Percentiles rank a stretch among this genome's conserved stretches.
phyloP scores from a whole-genome alignment of 2,888 invertebrate genomes.

The Omphaloscelis lunosa region DNA sequence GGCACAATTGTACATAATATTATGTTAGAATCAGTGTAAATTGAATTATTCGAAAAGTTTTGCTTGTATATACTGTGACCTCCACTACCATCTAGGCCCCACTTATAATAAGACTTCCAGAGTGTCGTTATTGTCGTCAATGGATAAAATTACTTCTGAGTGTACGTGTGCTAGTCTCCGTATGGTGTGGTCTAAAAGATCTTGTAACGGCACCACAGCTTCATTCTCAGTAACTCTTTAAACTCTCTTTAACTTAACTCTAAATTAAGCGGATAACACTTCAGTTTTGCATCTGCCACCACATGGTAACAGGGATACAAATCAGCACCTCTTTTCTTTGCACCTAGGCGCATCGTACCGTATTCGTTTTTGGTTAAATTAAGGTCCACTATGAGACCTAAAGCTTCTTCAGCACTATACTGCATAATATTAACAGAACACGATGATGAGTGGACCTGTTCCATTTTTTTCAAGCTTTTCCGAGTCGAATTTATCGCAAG shows the following conservation, averaged over 20 bases:
- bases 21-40: neutral
- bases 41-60: neutral
- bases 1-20: constrained; percentile 12
- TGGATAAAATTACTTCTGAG: constrained; percentile 11
- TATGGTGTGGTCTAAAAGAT: constrained; percentile 9
- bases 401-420: constrained; percentile 20
- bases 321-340: constrained; percentile 17
- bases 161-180: constrained; percentile 6
- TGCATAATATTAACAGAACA: constrained; percentile 9
- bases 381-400: constrained; percentile 9
- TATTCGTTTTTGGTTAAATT: constrained; percentile 13
- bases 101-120: constrained; percentile 15
- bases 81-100: constrained; percentile 5
- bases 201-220: neutral
- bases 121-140: neutral
- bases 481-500: neutral
- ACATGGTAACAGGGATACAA: constrained; percentile 13
- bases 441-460: neutral
- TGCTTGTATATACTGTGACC: constrained; percentile 17
- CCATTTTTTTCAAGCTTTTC: neutral
- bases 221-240: constrained; percentile 8
- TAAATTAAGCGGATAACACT: neutral
- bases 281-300: constrained; percentile 1
- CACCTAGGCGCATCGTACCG: constrained; percentile 4
- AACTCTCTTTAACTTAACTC: no score